Evolutionary conservation across 2,797 vertebrate genomes (phyloP).

Genomic region (Ceryle rudis): DNA sequence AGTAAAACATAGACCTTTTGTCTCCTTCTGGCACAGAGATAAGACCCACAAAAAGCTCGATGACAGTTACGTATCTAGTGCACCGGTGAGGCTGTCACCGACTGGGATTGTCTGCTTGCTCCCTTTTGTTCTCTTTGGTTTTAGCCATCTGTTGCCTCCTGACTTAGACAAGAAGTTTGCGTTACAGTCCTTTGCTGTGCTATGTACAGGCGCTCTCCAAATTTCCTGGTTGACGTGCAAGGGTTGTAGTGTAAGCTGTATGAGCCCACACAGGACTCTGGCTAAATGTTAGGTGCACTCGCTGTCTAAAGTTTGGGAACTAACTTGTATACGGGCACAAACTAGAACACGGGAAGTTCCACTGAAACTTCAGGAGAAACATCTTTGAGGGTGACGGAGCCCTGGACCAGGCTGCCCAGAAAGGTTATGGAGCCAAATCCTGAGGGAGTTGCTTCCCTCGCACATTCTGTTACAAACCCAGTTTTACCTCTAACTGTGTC

Average conservation of each 20-base stretch:
- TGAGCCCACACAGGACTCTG: background rate
- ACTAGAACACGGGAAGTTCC: background rate
- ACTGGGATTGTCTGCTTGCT: background rate
- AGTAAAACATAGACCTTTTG: background rate
- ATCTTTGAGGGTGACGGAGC: background rate
- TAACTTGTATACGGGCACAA: background rate
- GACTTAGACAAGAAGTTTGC: background rate
- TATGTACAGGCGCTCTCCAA: background rate
- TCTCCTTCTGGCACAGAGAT: background rate
- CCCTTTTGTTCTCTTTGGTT: background rate
- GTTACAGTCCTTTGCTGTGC: fast-evolving
- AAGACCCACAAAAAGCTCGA: background rate
- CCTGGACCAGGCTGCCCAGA: no score
- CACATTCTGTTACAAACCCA: background rate
- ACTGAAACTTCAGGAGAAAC: background rate
- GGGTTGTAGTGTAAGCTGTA: background rate
- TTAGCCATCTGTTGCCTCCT: background rate
- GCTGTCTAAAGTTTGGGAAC: background rate
- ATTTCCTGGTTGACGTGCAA: background rate
- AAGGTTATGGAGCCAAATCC: background rate
- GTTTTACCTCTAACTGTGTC: background rate
- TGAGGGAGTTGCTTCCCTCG: background rate
- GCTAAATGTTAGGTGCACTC: background rate
- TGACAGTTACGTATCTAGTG: background rate
- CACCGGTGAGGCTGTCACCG: background rate